A percentile compares a stretch with the other conserved stretches of the same genome.
Conservation (phyloP, 2,888 invertebrate species). For the Luperina testacea region DNA sequence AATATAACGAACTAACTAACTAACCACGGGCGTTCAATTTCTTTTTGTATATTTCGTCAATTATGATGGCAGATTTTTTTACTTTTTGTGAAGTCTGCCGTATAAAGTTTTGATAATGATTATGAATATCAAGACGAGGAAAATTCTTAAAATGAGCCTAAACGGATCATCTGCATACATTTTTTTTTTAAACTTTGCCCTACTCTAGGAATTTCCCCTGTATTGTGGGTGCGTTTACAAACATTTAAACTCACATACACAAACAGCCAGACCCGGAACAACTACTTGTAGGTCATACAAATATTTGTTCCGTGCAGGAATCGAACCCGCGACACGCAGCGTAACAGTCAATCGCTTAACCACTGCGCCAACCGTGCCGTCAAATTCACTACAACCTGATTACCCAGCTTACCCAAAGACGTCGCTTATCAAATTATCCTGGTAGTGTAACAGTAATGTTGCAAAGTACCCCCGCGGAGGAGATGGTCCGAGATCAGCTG, state of each 20-base stretch:
- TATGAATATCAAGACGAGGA: background rate
- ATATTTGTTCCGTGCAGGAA: no score
- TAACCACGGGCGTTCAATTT: background rate
- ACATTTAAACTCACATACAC: no score
- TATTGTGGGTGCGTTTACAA: no score
- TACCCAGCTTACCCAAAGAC: constrained; percentile 13
- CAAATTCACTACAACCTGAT: background rate
- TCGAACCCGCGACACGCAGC: no score
- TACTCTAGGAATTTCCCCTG: no score
- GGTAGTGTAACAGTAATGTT: constrained; percentile 44
- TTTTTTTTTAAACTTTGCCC: no score
- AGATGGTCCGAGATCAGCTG: constrained; percentile 56
- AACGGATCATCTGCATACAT: background rate
- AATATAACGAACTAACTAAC: background rate
- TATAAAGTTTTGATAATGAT: background rate
- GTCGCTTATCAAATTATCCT: constrained; percentile 46
- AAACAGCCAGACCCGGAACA: no score
- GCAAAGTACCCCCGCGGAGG: constrained; percentile 36
- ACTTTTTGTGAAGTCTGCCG: background rate
- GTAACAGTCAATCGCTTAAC: no score
- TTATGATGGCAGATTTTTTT: background rate
- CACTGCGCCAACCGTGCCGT: no score
- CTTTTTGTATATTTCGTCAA: background rate
- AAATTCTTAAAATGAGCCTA: background rate
- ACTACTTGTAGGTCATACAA: no score